phyloP scores from a whole-genome alignment of 2,888 invertebrate species.

The Pachydiplax longipennis region DNA sequence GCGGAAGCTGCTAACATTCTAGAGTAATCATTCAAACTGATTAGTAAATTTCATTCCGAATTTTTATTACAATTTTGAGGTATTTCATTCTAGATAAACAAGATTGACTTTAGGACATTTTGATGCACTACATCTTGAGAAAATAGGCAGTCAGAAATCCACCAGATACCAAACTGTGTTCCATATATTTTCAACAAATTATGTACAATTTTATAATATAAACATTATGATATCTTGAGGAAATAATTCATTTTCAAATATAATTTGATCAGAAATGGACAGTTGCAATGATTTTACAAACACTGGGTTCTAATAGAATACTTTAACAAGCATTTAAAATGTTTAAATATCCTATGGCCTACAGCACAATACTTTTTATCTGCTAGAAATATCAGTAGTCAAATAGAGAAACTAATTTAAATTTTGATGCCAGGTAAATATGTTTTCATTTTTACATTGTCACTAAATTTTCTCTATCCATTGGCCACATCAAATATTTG shows the following conservation, averaged over 20 bases:
- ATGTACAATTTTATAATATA: slow-evolving; percentile 39
- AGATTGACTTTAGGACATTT: slow-evolving; percentile 35
- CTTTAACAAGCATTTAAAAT: slow-evolving; percentile 28
- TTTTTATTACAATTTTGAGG: slow-evolving; percentile 42
- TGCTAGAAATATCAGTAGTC: slow-evolving; percentile 21
- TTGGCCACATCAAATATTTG: slow-evolving; percentile 32
- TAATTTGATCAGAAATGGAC: slow-evolving; percentile 44
- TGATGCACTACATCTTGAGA: slow-evolving; percentile 13
- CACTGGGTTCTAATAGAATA: slow-evolving; percentile 41
- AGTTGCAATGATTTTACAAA: slow-evolving; percentile 35
- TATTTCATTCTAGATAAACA: slow-evolving; percentile 37
- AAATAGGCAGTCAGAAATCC: slow-evolving; percentile 41
- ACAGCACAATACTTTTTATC: slow-evolving; percentile 40
- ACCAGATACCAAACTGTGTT: slow-evolving; percentile 40
- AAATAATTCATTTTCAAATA: slow-evolving; percentile 42
- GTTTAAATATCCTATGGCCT: slow-evolving; percentile 27
- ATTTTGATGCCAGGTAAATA: slow-evolving; percentile 10
- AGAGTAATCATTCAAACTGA: not conserved
- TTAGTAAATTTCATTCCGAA: slow-evolving; percentile 14
- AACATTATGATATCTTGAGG: slow-evolving; percentile 36
- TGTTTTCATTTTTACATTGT: not conserved
- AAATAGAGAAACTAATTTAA: slow-evolving; percentile 1
- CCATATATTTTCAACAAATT: slow-evolving; percentile 44
- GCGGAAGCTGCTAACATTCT: not conserved
- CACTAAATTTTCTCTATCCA: not conserved